Percentiles rank a stretch among this genome's conserved stretches.
Evolutionary conservation across 2,888 invertebrate species (phyloP).

Genomic region (Ceraclea dissimilis): DNA sequence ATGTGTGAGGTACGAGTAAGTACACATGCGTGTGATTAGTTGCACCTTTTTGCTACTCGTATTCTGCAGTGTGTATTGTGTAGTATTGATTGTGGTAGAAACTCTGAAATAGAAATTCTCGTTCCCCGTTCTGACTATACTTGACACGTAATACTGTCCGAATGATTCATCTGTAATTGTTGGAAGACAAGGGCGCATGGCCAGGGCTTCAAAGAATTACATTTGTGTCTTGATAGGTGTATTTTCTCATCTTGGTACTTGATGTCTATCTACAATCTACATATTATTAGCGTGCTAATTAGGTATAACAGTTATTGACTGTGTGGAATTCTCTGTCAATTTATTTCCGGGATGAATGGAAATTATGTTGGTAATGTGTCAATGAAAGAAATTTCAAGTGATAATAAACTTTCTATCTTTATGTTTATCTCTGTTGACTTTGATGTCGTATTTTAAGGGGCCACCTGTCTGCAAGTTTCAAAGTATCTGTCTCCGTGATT

Average conservation of each 20-base stretch:
- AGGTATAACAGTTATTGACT: no score
- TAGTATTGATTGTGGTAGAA: no score
- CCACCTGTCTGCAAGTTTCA: not conserved
- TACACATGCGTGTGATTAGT: no score
- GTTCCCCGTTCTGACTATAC: no score
- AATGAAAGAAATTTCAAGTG: not conserved
- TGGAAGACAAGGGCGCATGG: not conserved
- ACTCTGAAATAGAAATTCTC: not conserved
- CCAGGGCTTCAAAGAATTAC: slow-evolving; percentile 1
- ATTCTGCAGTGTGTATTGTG: no score
- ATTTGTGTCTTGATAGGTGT: not conserved
- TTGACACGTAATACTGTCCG: not conserved
- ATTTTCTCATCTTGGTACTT: not conserved
- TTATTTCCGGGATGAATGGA: not conserved
- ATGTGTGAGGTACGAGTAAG: no score
- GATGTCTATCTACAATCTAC: no score
- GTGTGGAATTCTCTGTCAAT: not conserved
- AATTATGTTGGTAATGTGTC: not conserved
- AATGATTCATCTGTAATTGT: not conserved
- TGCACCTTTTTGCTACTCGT: no score
- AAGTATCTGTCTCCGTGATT: not conserved
- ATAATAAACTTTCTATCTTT: not conserved
- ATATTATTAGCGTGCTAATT: no score
- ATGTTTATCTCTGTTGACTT: not conserved
- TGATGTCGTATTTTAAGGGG: not conserved